Base-by-base conservation (phyloP, 2,797 vertebrate genomes). In the Scolopax rusticola region DNA sequence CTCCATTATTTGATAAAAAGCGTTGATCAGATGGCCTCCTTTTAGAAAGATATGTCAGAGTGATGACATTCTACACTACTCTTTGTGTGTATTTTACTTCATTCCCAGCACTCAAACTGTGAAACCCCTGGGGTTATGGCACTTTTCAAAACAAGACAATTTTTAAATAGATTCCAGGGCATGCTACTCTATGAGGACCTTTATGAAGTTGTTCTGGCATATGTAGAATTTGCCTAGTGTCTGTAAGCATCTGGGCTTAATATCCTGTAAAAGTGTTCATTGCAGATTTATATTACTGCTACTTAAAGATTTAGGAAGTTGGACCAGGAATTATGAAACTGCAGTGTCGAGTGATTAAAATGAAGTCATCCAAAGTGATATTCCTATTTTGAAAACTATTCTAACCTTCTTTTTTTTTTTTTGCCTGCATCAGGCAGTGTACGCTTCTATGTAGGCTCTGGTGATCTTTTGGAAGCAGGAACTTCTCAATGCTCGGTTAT, bases 11-110 rank as follows among this genome's bases (percentile, higher is more conserved):
- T 45, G 24, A 33, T 27, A 86, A 92, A 90, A 64, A 0, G 4
- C 1, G 40, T 43, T 2, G 3, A 30, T 71, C 28, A 63, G 48
- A 76, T 2, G 0, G 1, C 8, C 4, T 65, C 7, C 28, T 74
- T 94, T 94, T 48, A 63, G 67, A 87, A 83, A 82, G 16, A 9
- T 32, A 17, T 20, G 5, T 54, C 28, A n/a, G 18, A 93, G 76
- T 36, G 14, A 63, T 65, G 38, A 27, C 38, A 70, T 69, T 85
- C 71, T 90, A 47, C 2, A 7, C 13, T 56, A 11, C 3, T 50
- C 30, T 78, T 82, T 45, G 11, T 70, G 6, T 68, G 8, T n/a
- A 33, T 90, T 84, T 78, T 60, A 61, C 38, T 9, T 73, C 41
- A 47, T 87, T 87, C 19, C 59, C 38, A 13, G 3, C 15, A 45